phyloP scores from a whole-genome alignment of 2,113 vertebrate genomes.

The Caretta caretta region DNA sequence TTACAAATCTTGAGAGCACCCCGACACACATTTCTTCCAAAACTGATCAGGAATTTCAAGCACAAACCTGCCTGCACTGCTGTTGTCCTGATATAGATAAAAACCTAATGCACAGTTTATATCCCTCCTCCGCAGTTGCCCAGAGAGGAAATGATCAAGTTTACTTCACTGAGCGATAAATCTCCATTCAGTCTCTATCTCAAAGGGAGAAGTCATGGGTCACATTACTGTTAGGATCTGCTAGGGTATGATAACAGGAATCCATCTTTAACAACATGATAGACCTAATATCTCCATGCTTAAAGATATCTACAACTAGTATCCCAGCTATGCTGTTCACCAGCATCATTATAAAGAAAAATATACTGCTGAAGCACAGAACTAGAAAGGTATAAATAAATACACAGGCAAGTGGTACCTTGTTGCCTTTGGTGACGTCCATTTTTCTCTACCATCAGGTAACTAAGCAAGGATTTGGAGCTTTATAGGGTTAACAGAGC shows the following conservation, averaged over 20 bases:
- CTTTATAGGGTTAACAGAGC: no score
- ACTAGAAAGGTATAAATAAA: background rate
- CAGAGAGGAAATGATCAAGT: constrained; percentile 21
- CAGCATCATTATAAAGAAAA: background rate
- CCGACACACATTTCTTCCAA: background rate
- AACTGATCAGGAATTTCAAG: background rate
- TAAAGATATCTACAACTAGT: background rate
- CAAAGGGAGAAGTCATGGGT: constrained; percentile 74
- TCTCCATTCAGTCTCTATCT: constrained; percentile 63
- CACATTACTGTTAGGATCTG: constrained; percentile 68
- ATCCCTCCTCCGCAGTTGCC: background rate
- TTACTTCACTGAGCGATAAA: constrained; percentile 66
- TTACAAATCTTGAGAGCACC: background rate
- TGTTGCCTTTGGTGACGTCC: background rate
- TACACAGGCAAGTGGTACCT: background rate
- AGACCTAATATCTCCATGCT: background rate
- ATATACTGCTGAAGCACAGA: accelerated
- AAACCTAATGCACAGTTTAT: background rate
- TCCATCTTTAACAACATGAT: constrained; percentile 70
- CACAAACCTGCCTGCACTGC: background rate
- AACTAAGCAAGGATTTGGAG: accelerated
- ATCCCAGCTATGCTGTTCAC: background rate
- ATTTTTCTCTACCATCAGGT: accelerated
- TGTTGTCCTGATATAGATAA: background rate
- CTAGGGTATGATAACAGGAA: constrained; percentile 72